Evolutionary conservation across 2,113 vertebrate genomes (phyloP).

Genomic region (Trichechus manatus): DNA sequence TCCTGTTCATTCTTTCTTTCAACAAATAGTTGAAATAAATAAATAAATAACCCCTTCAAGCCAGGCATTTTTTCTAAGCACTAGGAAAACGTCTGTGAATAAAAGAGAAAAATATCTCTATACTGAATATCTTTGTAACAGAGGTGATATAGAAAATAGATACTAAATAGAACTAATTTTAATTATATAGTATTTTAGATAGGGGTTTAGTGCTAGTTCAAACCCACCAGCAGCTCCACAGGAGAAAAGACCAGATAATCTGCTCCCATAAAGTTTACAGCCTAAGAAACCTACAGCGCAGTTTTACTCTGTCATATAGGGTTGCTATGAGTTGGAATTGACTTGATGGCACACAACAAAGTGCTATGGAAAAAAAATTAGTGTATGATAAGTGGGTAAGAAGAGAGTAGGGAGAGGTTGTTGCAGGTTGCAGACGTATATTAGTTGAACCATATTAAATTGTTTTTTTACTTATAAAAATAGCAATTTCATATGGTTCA

Average conservation of each 20-base stretch:
- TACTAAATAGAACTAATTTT: not conserved
- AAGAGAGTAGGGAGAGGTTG: not conserved
- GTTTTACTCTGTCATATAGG: too few relatives aligned
- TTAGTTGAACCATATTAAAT: not conserved
- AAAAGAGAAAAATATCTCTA: not conserved
- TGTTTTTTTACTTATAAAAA: not conserved
- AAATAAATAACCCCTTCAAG: not conserved
- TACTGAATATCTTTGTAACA: not conserved
- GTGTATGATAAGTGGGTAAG: not conserved
- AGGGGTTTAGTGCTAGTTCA: not conserved
- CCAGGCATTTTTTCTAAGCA: not conserved
- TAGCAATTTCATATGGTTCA: not conserved
- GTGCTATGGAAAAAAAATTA: not conserved
- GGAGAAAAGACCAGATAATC: too few relatives aligned
- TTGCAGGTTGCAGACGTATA: not conserved
- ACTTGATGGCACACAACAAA: not conserved
- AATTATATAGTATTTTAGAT: not conserved
- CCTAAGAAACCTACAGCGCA: too few relatives aligned
- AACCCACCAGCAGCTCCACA: too few relatives aligned
- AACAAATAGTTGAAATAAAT: not conserved
- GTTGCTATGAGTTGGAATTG: too few relatives aligned
- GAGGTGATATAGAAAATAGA: not conserved
- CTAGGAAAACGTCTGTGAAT: not conserved
- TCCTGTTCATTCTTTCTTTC: not conserved
- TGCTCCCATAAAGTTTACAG: too few relatives aligned